These are phyloP conservation scores for Perca flavescens DNA, from an alignment of 2,113 vertebrate species.

Conservation along the genomic window DNA sequence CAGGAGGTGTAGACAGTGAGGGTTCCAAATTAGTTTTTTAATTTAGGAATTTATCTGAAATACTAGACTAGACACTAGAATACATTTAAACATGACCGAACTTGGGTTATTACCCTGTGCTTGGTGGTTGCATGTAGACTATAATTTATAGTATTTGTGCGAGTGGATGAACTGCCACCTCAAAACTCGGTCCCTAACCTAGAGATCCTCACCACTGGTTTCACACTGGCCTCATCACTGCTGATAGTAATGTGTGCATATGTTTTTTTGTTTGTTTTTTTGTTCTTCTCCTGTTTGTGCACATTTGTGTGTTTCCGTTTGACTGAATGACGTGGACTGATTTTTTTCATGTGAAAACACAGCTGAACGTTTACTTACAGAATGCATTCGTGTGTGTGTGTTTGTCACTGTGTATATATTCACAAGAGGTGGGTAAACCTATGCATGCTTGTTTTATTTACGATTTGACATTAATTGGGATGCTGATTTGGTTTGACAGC, in stretches of 20 bases:
- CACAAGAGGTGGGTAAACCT: slow-evolving; percentile 43
- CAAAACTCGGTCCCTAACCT: neutral
- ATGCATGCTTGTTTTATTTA: slow-evolving; percentile 54
- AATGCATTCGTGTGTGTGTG: slow-evolving; percentile 11
- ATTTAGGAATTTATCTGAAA: neutral
- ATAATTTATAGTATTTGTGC: neutral
- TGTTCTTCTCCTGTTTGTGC: neutral
- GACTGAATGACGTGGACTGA: slow-evolving; percentile 31
- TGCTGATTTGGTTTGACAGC: slow-evolving; percentile 57
- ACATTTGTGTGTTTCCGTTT: neutral
- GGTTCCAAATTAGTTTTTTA: neutral
- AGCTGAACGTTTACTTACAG: slow-evolving; percentile 37
- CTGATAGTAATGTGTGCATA: neutral
- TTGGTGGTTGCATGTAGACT: neutral
- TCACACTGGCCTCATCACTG: slow-evolving; percentile 11
- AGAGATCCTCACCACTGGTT: neutral
- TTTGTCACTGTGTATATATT: slow-evolving; percentile 10
- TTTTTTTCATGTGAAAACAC: slow-evolving; percentile 46
- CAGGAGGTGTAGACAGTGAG: neutral
- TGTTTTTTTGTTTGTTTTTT: neutral
- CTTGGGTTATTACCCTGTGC: too few relatives aligned
- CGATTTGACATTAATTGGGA: slow-evolving; percentile 67
- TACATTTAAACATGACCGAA: neutral
- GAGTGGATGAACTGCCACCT: neutral
- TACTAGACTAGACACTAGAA: neutral